Conservation (phyloP, 2,113 vertebrate species). For the Sminthopsis crassicaudata region DNA sequence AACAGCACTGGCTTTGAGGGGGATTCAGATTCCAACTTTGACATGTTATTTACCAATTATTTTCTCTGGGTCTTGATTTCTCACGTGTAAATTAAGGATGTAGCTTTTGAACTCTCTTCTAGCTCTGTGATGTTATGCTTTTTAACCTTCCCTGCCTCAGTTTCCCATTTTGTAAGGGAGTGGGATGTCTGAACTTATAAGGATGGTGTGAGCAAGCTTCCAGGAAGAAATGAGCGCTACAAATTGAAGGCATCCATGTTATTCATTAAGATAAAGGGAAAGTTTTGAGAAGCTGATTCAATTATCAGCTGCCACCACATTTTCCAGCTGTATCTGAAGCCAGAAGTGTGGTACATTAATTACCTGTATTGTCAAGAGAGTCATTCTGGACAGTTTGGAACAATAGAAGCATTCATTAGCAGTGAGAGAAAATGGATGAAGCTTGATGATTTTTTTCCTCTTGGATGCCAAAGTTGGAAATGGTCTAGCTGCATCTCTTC, state of each 20-base stretch:
- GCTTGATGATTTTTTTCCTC: constrained; percentile 57
- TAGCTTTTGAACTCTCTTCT: not conserved
- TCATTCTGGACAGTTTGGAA: constrained; percentile 71
- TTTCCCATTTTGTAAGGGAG: constrained; percentile 55
- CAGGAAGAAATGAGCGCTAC: constrained; percentile 60
- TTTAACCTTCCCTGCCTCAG: constrained; percentile 23
- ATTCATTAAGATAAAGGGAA: constrained; percentile 76
- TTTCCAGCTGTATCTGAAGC: constrained; percentile 64
- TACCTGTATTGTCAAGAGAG: constrained; percentile 71
- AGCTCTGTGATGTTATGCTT: not conserved
- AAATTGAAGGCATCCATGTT: constrained; percentile 67
- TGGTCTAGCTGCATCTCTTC: constrained; percentile 49
- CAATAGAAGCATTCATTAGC: constrained; percentile 78
- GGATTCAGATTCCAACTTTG: not conserved
- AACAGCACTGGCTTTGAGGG: not conserved
- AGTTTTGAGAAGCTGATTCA: constrained; percentile 73
- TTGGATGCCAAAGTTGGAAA: constrained; percentile 74
- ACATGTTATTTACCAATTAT: not conserved
- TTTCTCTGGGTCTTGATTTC: not conserved
- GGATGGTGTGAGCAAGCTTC: constrained; percentile 61
- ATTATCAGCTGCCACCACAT: constrained; percentile 58
- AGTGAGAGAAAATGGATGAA: constrained; percentile 72
- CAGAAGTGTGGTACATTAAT: constrained; percentile 76
- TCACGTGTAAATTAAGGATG: not conserved
- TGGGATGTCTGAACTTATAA: constrained; percentile 36